A percentile compares a stretch with the other conserved stretches of the same genome.
These are phyloP conservation scores for Saxidomus purpurata DNA, from an alignment of 1,140 invertebrate species.

Conservation along the genomic window DNA sequence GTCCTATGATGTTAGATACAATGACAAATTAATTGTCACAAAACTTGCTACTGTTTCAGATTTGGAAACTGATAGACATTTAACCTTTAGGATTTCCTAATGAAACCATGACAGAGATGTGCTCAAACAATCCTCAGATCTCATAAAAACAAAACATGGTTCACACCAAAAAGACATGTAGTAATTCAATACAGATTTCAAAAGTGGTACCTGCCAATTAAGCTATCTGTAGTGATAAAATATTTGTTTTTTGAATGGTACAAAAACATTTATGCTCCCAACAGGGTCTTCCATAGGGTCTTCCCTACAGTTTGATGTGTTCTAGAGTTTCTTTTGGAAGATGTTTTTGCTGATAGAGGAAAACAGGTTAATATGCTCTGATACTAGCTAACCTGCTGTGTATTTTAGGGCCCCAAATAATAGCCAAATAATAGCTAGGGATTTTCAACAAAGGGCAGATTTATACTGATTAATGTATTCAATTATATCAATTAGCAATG, in stretches of 20 bases:
- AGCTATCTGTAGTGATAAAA: not conserved
- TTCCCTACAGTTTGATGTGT: constrained; percentile 2
- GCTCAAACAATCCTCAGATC: not conserved
- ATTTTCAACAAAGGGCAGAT: too few species aligned
- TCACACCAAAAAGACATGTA: not conserved
- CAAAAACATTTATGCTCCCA: not conserved
- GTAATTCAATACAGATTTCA: not conserved
- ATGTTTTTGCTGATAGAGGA: too few species aligned
- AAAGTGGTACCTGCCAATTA: constrained; percentile 1
- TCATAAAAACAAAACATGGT: constrained; percentile 18
- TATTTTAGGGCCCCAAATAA: too few species aligned
- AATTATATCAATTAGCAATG: too few species aligned
- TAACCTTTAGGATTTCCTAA: not conserved
- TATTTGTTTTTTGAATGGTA: constrained; percentile 23
- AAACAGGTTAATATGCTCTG: too few species aligned
- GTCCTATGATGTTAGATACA: constrained; percentile 5
- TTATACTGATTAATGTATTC: too few species aligned
- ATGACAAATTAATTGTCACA: constrained; percentile 5
- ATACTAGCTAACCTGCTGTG: too few species aligned
- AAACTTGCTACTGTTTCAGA: constrained; percentile 38
- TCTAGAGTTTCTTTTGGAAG: not conserved
- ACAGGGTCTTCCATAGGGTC: not conserved
- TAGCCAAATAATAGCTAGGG: too few species aligned
- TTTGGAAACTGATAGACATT: not conserved
- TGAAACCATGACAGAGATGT: not conserved